Conservation (phyloP, 2,797 vertebrate genomes). For the Tragopan temminckii region DNA sequence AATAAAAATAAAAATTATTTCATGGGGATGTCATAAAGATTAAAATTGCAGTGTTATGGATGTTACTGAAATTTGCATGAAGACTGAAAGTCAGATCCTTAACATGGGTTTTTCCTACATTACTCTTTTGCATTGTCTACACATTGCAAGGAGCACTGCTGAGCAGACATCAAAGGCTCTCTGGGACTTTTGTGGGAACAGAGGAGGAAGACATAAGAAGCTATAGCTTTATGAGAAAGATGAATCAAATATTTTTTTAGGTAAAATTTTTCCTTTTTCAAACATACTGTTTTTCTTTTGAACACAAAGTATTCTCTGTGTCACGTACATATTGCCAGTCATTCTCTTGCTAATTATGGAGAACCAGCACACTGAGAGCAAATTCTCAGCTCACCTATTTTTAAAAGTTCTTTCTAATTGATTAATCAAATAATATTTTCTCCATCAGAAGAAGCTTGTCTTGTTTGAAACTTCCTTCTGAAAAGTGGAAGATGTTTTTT, state of each 20-base stretch:
- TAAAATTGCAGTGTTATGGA: neutral
- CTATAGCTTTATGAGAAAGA: neutral
- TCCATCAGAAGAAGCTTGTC: neutral
- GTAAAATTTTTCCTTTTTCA: neutral
- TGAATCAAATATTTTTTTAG: neutral
- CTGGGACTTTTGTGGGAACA: neutral
- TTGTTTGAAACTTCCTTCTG: neutral
- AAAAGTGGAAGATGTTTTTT: neutral
- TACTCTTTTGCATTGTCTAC: neutral
- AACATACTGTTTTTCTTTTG: neutral
- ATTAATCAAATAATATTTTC: neutral
- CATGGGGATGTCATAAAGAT: too few species aligned
- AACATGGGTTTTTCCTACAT: neutral
- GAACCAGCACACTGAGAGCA: accelerated
- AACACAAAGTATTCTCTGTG: neutral
- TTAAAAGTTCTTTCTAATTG: neutral
- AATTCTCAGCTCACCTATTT: neutral
- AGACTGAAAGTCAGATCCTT: neutral
- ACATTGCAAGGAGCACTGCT: neutral
- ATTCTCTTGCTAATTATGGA: neutral
- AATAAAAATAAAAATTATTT: too few species aligned
- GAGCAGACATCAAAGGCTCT: neutral
- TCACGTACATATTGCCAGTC: neutral
- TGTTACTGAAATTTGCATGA: neutral
- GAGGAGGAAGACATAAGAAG: neutral